Conservation (phyloP, 2,888 invertebrate genomes). For the Zaprionus obscuricornis region DNA sequence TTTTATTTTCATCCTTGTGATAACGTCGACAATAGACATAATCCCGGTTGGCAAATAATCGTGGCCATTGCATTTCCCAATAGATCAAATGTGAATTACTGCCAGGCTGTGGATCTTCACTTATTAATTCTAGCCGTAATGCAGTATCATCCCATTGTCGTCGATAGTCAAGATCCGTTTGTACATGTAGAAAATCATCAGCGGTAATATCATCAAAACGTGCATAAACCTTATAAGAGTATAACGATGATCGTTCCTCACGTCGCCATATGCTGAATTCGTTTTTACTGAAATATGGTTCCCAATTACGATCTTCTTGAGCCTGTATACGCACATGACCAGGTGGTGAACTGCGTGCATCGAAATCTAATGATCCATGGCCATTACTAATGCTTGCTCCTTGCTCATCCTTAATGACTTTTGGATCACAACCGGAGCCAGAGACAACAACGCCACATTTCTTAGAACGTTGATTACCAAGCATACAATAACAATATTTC, state of each 20-base stretch:
- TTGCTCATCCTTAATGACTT: conserved; percentile 21
- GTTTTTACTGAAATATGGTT: conserved; percentile 90
- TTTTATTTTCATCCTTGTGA: conserved; percentile 85
- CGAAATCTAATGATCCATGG: conserved; percentile 30
- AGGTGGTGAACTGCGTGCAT: conserved; percentile 21
- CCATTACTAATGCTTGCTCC: conserved; percentile 84
- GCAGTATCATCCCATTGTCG: conserved; percentile 92
- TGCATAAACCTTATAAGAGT: conserved; percentile 94
- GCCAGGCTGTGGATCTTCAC: conserved; percentile 85
- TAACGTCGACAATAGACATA: conserved; percentile 92
- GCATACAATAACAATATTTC: conserved; percentile 77
- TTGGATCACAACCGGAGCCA: background rate
- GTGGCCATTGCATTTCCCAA: conserved; percentile 95
- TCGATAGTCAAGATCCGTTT: conserved; percentile 91
- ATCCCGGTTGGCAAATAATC: conserved; percentile 92
- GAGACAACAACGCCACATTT: conserved; percentile 35
- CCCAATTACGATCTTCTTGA: conserved; percentile 82
- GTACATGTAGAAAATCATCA: conserved; percentile 91
- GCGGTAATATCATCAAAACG: conserved; percentile 91
- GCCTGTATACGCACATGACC: conserved; percentile 59
- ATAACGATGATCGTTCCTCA: conserved; percentile 88
- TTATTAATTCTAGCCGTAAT: conserved; percentile 88
- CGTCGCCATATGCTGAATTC: conserved; percentile 93
- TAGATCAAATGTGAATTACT: conserved; percentile 90
- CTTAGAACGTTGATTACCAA: conserved; percentile 72